phyloP scores from a whole-genome alignment of 2,797 vertebrate genomes.

The Alcedo atthis region DNA sequence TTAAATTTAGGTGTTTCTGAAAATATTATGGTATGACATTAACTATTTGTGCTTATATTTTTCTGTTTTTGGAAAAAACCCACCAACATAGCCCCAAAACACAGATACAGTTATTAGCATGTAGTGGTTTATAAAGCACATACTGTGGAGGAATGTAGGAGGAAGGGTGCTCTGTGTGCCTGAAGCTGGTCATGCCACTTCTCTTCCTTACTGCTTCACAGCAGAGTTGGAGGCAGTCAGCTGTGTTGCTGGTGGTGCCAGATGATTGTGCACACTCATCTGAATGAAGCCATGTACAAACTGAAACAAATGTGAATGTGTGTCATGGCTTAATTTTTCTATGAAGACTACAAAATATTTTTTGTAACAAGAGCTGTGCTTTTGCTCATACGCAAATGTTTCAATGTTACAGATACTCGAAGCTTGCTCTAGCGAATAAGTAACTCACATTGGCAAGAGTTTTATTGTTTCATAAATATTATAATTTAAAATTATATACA shows the following conservation, averaged over 20 bases:
- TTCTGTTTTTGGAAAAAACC: not conserved
- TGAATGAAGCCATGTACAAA: not conserved
- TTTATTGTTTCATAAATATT: not conserved
- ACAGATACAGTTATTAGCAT: not conserved
- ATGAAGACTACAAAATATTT: not conserved
- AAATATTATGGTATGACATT: not conserved
- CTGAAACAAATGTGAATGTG: not conserved
- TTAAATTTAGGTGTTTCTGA: not conserved
- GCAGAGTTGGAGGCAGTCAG: not conserved
- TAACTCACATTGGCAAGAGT: not conserved
- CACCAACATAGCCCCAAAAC: not conserved
- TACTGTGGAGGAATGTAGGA: not conserved
- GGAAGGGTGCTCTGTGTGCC: not conserved
- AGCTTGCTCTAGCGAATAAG: not conserved
- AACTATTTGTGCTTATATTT: not conserved
- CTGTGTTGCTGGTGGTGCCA: not conserved
- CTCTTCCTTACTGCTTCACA: not conserved
- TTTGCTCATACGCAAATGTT: not conserved
- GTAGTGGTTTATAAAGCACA: not conserved
- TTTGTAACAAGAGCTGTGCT: not conserved
- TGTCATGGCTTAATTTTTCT: not conserved
- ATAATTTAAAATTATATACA: not conserved
- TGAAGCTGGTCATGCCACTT: not conserved
- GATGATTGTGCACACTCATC: not conserved
- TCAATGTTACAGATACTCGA: not conserved